These are phyloP conservation scores for Celastrina argiolus DNA, from an alignment of 2,888 invertebrate genomes.

Conservation along the genomic window DNA sequence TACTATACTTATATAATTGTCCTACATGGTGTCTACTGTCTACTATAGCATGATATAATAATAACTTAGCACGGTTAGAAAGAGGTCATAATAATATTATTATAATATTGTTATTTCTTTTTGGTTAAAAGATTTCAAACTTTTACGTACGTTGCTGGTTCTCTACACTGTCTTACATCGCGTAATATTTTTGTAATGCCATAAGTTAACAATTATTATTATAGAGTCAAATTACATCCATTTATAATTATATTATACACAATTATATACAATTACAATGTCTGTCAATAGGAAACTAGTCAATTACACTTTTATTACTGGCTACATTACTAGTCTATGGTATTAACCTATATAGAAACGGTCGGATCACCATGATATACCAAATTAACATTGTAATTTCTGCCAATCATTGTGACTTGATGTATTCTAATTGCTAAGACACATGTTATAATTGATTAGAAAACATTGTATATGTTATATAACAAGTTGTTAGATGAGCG, in stretches of 20 bases:
- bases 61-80: too few species aligned
- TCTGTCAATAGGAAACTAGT: not conserved
- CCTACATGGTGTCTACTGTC: too few species aligned
- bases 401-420: conserved; percentile 1
- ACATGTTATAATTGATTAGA: conserved; percentile 5
- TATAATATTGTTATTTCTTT: too few species aligned
- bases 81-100: too few species aligned
- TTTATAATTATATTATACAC: not conserved
- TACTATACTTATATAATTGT: too few species aligned
- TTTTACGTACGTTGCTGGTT: too few species aligned
- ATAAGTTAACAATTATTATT: not conserved
- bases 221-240: not conserved
- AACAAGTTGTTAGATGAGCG: not conserved
- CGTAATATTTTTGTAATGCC: too few species aligned
- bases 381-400: not conserved
- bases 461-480: not conserved
- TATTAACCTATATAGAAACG: not conserved
- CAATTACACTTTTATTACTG: not conserved
- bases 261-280: too few species aligned
- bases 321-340: not conserved
- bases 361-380: not conserved
- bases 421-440: conserved; percentile 3
- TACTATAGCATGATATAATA: too few species aligned
- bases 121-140: too few species aligned
- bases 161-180: too few species aligned